These are phyloP conservation scores for Acrocephalus arundinaceus DNA, from an alignment of 2,113 vertebrate species.

Conservation along the genomic window DNA sequence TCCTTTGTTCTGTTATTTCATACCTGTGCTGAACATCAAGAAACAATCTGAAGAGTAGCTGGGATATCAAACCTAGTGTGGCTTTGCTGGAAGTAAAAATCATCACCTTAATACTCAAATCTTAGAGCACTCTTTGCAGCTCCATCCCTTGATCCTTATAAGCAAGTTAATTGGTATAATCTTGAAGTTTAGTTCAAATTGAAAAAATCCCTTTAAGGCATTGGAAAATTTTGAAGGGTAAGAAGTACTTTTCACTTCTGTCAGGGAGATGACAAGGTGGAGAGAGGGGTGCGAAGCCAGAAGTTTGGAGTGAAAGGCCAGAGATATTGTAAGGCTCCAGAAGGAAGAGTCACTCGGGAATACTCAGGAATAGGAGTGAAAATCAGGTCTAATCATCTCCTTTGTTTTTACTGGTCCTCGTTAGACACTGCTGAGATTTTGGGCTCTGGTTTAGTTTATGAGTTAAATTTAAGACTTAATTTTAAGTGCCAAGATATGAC, in stretches of 20 bases:
- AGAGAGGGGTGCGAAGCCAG: neutral
- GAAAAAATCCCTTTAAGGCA: neutral
- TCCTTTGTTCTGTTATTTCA: conserved; percentile 33
- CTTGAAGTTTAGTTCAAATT: neutral
- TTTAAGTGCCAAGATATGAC: conserved; percentile 9
- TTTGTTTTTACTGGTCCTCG: neutral
- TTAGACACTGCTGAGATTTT: neutral
- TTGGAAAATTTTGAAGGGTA: neutral
- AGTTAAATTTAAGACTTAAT: neutral
- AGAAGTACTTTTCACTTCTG: neutral
- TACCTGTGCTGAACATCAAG: conserved; percentile 25
- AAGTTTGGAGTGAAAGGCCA: neutral
- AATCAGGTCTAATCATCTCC: neutral
- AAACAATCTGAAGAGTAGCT: neutral
- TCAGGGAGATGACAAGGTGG: neutral
- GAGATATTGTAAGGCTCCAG: neutral
- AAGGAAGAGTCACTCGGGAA: neutral
- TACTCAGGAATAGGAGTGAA: neutral
- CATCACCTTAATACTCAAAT: neutral
- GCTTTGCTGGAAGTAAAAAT: neutral
- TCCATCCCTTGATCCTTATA: neutral
- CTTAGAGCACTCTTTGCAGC: neutral
- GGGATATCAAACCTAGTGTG: neutral
- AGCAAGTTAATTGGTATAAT: neutral
- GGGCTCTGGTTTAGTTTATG: neutral